phyloP scores from a whole-genome alignment of 2,797 vertebrate genomes.

The Xenopus petersii region DNA sequence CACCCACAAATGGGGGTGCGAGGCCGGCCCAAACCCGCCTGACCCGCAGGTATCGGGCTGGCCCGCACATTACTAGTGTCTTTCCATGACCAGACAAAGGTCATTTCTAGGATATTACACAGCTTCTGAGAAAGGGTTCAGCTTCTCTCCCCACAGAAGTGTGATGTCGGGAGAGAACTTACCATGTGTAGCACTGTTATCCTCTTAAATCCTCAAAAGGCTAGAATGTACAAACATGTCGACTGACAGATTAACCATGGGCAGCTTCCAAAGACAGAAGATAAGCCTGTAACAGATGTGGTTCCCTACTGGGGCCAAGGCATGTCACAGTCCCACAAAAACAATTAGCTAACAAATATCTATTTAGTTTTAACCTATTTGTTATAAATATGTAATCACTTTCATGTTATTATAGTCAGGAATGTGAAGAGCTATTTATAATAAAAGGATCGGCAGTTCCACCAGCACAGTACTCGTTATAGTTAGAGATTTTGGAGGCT shows the following conservation, averaged over 20 bases:
- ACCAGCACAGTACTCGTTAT: too few species aligned
- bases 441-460: too few species aligned
- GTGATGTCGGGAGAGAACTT: conserved; percentile 9
- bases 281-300: conserved; percentile 17
- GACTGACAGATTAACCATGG: conserved; percentile 27
- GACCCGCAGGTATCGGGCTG: too few species aligned
- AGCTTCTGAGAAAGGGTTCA: conserved; percentile 13
- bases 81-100: conserved; percentile 8
- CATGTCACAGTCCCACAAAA: neutral
- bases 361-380: neutral
- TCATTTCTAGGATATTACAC: conserved; percentile 7
- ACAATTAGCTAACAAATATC: neutral
- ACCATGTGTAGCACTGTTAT: conserved; percentile 31
- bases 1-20: too few species aligned
- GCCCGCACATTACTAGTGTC: neutral
- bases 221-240: conserved; percentile 29
- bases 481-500: too few species aligned
- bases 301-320: neutral
- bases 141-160: conserved; percentile 19
- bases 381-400: too few species aligned
- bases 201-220: conserved; percentile 28
- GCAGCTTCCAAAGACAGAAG: neutral
- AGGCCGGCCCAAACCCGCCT: too few species aligned
- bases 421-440: too few species aligned
- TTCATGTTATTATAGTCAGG: too few species aligned